Base-by-base conservation (phyloP, 2,888 invertebrate species). In the Iselma pallidipennis region DNA sequence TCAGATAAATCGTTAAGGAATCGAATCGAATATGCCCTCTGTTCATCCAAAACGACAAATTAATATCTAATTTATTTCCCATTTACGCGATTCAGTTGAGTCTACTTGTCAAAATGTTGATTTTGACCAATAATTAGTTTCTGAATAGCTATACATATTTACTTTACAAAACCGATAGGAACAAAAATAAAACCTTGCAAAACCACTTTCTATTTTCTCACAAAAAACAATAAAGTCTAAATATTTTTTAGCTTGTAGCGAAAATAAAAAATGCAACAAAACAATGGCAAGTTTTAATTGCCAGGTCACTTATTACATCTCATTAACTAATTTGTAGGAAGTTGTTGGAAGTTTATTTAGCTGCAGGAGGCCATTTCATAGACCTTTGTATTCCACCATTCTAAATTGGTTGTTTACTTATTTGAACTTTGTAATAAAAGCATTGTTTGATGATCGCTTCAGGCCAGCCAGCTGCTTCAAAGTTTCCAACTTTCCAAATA, bases 381-480 rank as follows among this genome's bases (percentile, higher is more conserved):
- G 57, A 54, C 54, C 59, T 63, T 63, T 63, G 59, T 62, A 58
- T 58, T 58, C 12, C 55, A 55, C n/a, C 55, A 56, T 64, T 66
- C 48, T 42, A 65, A 67, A 63, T 65, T 67, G 61, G 60, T 63
- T 67, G 62, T 67, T 65, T 65, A 59, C 65, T 65, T 65, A 63
- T 67, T 65, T 65, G 56, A 62, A 65, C 57, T 65, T 65, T 57
- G 50, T 58, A 56, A 57, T 62, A 67, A 66, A 61, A 63, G 58
- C 62, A 63, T 67, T 67, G 67, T 67, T 66, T 63, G 62, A 58
- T 61, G 57, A 66, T 48, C 51, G 64, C 64, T 59, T 55, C 19
- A 19, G 59, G 66, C 49, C 21, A 57, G 4, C 12, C 23, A 45
- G 45, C 23, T 42, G 61, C 53, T 54, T 61, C 54, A 29, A 57